Conservation (phyloP, 2,888 invertebrate genomes). For the Lottia scabra region DNA sequence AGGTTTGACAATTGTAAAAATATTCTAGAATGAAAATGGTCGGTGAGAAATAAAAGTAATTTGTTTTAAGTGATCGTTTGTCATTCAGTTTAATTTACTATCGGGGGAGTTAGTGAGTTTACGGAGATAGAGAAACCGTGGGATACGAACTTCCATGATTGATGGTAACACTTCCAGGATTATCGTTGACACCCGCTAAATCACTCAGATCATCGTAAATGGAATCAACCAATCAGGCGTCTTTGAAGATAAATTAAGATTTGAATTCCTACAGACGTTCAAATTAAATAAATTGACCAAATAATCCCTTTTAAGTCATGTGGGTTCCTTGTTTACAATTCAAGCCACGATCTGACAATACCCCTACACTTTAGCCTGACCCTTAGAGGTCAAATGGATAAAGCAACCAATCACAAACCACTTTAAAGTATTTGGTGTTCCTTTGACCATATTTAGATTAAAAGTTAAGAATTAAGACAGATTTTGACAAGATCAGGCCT, state of each 20-base stretch:
- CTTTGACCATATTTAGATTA: background rate
- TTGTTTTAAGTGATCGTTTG: background rate
- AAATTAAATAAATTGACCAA: constrained; percentile 3
- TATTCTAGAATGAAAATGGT: background rate
- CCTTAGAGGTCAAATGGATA: no score
- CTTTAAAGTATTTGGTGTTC: background rate
- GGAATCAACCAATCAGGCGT: background rate
- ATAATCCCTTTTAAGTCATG: background rate
- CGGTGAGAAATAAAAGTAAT: background rate
- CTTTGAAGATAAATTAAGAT: background rate
- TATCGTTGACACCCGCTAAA: background rate
- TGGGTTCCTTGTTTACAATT: background rate
- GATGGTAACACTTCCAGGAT: background rate
- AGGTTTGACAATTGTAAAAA: background rate
- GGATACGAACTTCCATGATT: no score
- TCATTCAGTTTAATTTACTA: background rate
- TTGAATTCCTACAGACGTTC: background rate
- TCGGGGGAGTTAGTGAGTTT: background rate
- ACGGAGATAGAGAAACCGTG: no score
- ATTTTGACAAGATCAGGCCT: no score
- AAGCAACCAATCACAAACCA: background rate
- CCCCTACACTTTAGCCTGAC: background rate
- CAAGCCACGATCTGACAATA: background rate
- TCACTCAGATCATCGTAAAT: background rate
- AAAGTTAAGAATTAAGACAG: background rate